phyloP scores from a whole-genome alignment of 35 echinoderm and acorn worm genomes.

The Heliocidaris erythrogramma region DNA sequence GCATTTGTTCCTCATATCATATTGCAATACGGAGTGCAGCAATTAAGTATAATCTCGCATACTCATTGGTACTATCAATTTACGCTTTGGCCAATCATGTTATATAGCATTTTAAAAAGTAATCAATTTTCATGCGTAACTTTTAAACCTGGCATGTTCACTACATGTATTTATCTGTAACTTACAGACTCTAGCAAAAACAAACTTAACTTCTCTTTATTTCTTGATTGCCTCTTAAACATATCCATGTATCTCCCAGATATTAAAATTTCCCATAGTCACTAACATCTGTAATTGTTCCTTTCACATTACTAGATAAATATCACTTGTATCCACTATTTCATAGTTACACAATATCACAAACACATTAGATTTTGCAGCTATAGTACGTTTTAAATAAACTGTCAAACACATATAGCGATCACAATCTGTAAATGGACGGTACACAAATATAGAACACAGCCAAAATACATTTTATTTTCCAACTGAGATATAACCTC shows the following conservation, averaged over 20 bases:
- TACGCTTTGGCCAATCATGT: neutral
- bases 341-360: neutral
- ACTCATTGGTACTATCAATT: neutral
- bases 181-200: neutral
- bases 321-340: neutral
- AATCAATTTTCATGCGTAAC: neutral
- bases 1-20: neutral
- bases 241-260: neutral
- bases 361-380: neutral
- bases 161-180: neutral
- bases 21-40: neutral
- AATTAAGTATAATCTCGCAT: neutral
- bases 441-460: conserved; percentile 17
- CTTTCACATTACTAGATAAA: neutral
- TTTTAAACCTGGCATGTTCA: neutral
- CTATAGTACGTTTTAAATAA: neutral
- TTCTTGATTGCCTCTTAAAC: neutral
- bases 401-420: conserved; percentile 3
- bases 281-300: neutral
- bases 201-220: neutral
- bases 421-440: neutral
- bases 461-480: neutral
- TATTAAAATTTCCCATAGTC: neutral
- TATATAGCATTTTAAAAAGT: neutral
- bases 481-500: neutral